Percentiles rank a stretch among this genome's conserved stretches.
phyloP scores from a whole-genome alignment of 23 tunicate species.

The Trididemnum clinides region DNA sequence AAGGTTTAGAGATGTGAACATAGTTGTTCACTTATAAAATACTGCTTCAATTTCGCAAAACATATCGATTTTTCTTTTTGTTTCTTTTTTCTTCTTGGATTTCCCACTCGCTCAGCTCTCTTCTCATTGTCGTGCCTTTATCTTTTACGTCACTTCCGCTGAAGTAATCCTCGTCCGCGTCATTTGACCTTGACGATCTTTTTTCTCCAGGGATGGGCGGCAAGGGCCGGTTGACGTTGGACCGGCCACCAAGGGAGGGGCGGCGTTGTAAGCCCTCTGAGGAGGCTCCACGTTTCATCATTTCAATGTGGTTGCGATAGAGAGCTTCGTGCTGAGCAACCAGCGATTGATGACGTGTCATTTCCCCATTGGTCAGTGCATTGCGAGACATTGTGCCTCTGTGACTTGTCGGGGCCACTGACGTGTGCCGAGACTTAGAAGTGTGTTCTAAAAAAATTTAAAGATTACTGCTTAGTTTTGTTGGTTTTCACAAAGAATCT shows the following conservation, averaged over 20 bases:
- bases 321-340: conserved; percentile 33
- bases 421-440: background rate
- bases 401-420: background rate
- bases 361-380: background rate
- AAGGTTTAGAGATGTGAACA: too few species aligned
- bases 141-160: conserved; percentile 58
- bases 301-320: conserved; percentile 7
- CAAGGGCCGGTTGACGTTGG: conserved; percentile 5
- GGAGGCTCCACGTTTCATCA: background rate
- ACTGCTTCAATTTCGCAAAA: background rate
- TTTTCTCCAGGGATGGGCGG: conserved; percentile 12
- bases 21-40: too few species aligned
- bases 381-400: background rate
- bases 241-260: background rate
- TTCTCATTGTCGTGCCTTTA: conserved; percentile 23
- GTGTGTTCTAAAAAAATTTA: background rate
- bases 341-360: conserved; percentile 32
- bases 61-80: background rate
- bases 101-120: conserved; percentile 50
- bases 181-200: background rate
- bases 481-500: too few species aligned
- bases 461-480: too few species aligned
- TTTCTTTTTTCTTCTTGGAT: conserved; percentile 25
- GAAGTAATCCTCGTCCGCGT: conserved; percentile 54
- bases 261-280: background rate